Percentiles rank a stretch among this genome's conserved stretches.
Evolutionary conservation across 2,888 invertebrate genomes (phyloP).

Genomic region (Scelioninae gen. 2): DNA sequence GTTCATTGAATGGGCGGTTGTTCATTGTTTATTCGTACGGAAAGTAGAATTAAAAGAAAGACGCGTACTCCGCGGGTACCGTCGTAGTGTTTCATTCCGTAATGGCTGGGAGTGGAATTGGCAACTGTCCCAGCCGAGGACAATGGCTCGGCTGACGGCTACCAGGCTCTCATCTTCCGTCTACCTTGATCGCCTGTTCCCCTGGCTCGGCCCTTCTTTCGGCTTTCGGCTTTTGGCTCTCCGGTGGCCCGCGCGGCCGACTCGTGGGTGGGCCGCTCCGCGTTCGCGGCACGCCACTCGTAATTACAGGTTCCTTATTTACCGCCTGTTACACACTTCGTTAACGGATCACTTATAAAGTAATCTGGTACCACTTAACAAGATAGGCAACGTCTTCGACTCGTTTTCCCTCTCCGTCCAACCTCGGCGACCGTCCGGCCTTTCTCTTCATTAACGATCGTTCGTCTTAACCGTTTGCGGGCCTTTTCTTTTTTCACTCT

Average conservation of each 20-base stretch:
- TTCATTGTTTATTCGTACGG: constrained; percentile 42
- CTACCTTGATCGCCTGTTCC: constrained; percentile 27
- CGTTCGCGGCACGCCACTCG: constrained; percentile 65
- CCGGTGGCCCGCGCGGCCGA: constrained; percentile 41
- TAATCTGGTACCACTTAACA: constrained; percentile 56
- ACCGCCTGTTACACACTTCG: constrained; percentile 75
- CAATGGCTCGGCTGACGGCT: constrained; percentile 49
- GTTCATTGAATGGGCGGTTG: constrained; percentile 32
- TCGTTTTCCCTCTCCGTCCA: constrained; percentile 27
- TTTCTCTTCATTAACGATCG: constrained; percentile 44
- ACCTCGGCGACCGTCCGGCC: constrained; percentile 5
- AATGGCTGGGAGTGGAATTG: constrained; percentile 56
- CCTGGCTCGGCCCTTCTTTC: constrained; percentile 43
- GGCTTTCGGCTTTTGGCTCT: too few species aligned
- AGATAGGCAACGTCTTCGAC: constrained; percentile 52
- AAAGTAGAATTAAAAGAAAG: constrained; percentile 47
- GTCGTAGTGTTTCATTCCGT: constrained; percentile 50
- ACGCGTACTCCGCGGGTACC: constrained; percentile 21
- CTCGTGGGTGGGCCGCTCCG: constrained; percentile 54
- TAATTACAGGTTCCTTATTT: constrained; percentile 75
- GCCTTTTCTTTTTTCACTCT: constrained; percentile 3
- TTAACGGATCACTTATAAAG: constrained; percentile 73
- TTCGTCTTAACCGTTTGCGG: constrained; percentile 27
- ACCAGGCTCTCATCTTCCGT: constrained; percentile 39
- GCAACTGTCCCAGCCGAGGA: constrained; percentile 44